Evolutionary conservation across 2,888 invertebrate species (phyloP), one percentile per base, ranked within the genome.

Genomic region (Amiota communis): DNA sequence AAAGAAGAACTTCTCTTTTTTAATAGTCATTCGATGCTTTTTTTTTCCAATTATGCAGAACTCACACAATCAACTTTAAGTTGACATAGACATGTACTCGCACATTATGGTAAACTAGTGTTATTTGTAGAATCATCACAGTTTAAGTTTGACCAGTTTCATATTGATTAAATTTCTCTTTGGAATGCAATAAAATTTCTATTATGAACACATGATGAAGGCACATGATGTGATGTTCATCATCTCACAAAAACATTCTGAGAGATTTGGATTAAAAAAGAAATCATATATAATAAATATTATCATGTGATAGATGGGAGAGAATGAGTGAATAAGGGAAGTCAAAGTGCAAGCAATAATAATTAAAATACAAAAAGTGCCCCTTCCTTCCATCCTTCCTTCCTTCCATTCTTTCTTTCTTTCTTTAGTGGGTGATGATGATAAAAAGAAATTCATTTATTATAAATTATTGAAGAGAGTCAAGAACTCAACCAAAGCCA

Each of bases 291-390:
- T 36, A 6, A 36, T 36, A 36, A 36, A 6, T 36, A 36, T 6
- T 6, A 36, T 6, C 36, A 36, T 36, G 36, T 36, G 36, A 36
- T 36, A 23, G 36, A 36, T 36, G 6, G 36, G 6, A 36, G 36
- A 6, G 36, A 36, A 36, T 36, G 36, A 36, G 6, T 69, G 65
- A 65, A 23, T 36, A 17, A 63, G 48, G 71, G 70, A 77, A 68
- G 75, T 64, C 75, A 69, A 65, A 77, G 77, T 73, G 73, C 77
- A 69, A 57, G 9, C 47, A 46, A 57, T 20, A 57, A 72, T 76
- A 76, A 76, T 76, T 76, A 76, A 51, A 51, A n/a, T n/a, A 51
- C 36, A 36, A 36, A 36, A 36, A 36, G 36, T 36, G 36, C 8
- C 36, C 23, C 3, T 3, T 23, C 3, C 23, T 3, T 36, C 2